Percentiles rank a stretch among this genome's conserved stretches.
Conservation (phyloP, 2,797 vertebrate genomes). For the Capromys pilorides region DNA sequence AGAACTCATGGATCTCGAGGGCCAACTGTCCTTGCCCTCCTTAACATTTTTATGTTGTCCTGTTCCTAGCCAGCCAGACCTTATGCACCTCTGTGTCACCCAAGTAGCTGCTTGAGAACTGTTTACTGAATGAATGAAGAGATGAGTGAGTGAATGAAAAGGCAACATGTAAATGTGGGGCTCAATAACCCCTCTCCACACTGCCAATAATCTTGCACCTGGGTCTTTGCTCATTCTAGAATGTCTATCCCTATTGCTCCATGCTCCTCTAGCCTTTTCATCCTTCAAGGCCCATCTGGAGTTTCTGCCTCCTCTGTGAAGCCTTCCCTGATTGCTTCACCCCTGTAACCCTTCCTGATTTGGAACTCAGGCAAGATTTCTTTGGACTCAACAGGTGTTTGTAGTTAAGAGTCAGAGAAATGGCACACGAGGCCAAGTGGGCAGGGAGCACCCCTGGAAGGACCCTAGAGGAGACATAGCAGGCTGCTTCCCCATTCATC, state of each 20-base stretch:
- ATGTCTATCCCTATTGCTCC: neutral
- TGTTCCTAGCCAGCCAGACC: neutral
- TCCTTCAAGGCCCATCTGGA: neutral
- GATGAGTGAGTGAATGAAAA: neutral
- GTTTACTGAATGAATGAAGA: neutral
- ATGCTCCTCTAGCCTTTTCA: neutral
- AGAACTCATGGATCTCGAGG: neutral
- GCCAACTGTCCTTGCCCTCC: neutral
- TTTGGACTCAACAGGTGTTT: neutral
- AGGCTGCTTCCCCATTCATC: too few relatives aligned
- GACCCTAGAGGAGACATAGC: rapidly evolving
- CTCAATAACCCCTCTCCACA: neutral
- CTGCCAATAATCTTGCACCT: neutral
- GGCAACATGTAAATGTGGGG: neutral
- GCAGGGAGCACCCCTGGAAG: neutral
- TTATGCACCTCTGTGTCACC: neutral
- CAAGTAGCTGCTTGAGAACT: neutral
- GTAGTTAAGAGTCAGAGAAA: neutral
- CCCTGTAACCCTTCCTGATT: neutral
- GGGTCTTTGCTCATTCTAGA: neutral
- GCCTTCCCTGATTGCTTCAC: neutral
- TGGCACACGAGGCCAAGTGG: neutral
- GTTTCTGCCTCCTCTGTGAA: neutral
- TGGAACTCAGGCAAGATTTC: neutral
- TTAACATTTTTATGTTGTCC: neutral